Evolutionary conservation across 2,113 vertebrate genomes (phyloP).

Genomic region (Upupa epops): DNA sequence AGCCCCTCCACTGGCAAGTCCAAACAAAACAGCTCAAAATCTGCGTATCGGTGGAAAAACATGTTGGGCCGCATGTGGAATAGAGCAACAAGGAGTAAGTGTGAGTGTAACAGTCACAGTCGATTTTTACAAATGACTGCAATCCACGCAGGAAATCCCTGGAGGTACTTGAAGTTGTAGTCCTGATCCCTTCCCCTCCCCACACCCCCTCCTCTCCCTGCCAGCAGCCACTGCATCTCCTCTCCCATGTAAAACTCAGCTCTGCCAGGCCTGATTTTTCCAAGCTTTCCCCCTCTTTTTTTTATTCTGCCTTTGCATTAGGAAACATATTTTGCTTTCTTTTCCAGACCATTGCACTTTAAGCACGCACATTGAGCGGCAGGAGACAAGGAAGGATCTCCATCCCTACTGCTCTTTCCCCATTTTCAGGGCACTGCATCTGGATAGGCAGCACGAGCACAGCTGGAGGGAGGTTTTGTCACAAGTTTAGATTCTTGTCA

Average conservation of each 20-base stretch:
- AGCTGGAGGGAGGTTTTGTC: not conserved
- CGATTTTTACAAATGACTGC: conserved; percentile 47
- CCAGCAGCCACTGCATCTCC: not conserved
- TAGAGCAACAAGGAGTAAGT: conserved; percentile 37
- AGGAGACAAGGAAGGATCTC: not conserved
- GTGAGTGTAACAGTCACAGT: not conserved
- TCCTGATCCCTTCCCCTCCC: not conserved
- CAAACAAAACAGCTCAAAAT: conserved; percentile 67
- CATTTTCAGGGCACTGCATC: not conserved
- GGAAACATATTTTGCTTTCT: not conserved
- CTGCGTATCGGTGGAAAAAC: conserved; percentile 37
- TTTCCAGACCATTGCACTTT: not conserved
- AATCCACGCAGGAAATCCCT: conserved; percentile 4
- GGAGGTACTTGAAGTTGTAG: not conserved
- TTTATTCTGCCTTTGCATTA: not conserved
- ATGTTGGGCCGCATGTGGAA: conserved; percentile 10
- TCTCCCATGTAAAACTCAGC: not conserved
- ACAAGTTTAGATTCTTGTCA: not conserved
- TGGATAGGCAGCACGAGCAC: not conserved
- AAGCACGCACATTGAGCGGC: not conserved
- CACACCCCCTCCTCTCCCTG: not conserved
- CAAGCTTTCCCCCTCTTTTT: not conserved
- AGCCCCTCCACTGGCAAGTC: conserved; percentile 38
- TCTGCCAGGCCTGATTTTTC: not conserved
- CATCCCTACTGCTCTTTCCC: not conserved